These are phyloP conservation scores for Rotaria magnacalcarata DNA, from an alignment of 2,888 invertebrate species.

Conservation along the genomic window DNA sequence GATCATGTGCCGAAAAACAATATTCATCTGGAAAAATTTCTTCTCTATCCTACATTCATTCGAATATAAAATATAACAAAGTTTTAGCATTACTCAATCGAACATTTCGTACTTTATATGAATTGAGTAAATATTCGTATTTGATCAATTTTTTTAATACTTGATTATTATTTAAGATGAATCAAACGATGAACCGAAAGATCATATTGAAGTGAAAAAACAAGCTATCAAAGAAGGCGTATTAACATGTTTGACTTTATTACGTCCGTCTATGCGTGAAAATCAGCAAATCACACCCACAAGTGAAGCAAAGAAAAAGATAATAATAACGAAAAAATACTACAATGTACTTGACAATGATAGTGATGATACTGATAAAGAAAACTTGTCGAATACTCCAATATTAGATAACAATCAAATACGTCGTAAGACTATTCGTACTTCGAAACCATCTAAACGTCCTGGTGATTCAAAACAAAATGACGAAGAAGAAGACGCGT, in stretches of 20 bases:
- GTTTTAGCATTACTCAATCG: slow-evolving; percentile 10
- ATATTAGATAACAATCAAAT: neutral
- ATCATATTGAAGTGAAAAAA: neutral
- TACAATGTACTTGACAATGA: neutral
- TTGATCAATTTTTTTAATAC: neutral
- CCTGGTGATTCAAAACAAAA: neutral
- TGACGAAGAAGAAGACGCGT: neutral
- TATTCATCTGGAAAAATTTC: neutral
- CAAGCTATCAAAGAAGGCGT: slow-evolving; percentile 11
- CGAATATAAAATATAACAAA: neutral
- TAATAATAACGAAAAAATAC: neutral
- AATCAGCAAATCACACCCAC: neutral
- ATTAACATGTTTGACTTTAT: neutral
- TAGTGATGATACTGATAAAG: neutral
- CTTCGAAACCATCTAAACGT: neutral
- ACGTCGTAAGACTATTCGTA: neutral
- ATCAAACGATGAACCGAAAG: neutral
- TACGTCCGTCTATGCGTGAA: neutral
- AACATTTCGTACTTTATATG: neutral
- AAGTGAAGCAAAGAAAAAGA: neutral
- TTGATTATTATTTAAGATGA: neutral
- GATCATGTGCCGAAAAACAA: slow-evolving; percentile 2
- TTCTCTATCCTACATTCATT: neutral
- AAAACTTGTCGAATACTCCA: neutral
- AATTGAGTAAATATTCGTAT: neutral